phyloP scores from a whole-genome alignment of 2,888 invertebrate species.

The Aporophyla lueneburgensis region DNA sequence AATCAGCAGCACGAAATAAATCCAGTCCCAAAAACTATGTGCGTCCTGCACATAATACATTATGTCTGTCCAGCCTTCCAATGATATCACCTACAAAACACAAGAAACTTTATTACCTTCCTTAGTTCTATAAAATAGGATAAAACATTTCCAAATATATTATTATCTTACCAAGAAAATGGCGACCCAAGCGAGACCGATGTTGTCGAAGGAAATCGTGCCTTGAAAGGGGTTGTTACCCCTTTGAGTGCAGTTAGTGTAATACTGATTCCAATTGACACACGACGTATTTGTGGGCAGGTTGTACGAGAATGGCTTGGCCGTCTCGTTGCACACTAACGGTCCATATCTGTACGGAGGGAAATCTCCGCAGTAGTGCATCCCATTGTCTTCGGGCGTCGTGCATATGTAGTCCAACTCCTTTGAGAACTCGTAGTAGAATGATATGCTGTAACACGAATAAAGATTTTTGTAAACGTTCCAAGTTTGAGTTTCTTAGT shows the following conservation, averaged over 20 bases:
- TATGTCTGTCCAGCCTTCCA: conserved; percentile 99
- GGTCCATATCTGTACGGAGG: conserved; percentile 95
- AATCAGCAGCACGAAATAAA: conserved; percentile 99
- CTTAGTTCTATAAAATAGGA: neutral
- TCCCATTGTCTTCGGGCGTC: conserved; percentile 97
- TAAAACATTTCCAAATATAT: neutral
- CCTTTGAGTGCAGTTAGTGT: conserved; percentile 97
- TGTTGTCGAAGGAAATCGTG: conserved; percentile 99
- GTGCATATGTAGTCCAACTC: conserved; percentile 99
- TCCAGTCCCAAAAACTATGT: conserved; percentile 99
- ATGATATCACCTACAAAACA: conserved; percentile 96
- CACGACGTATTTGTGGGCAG: conserved; percentile 94
- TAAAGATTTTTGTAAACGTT: conserved; percentile 10
- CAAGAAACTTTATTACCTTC: conserved; percentile 19
- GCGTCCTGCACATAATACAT: conserved; percentile 99
- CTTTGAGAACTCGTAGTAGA: conserved; percentile 96
- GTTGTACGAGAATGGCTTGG: conserved; percentile 91
- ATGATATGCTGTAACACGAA: conserved; percentile 91
- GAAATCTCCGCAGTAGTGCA: conserved; percentile 97
- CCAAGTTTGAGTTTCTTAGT: neutral
- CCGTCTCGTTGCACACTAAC: conserved; percentile 94
- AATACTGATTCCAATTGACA: conserved; percentile 99
- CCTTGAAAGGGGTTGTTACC: conserved; percentile 99
- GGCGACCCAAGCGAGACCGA: conserved; percentile 99
- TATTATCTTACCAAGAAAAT: conserved; percentile 99